phyloP scores from a whole-genome alignment of 2,888 invertebrate genomes.

The Sinohyriopsis cumingii region DNA sequence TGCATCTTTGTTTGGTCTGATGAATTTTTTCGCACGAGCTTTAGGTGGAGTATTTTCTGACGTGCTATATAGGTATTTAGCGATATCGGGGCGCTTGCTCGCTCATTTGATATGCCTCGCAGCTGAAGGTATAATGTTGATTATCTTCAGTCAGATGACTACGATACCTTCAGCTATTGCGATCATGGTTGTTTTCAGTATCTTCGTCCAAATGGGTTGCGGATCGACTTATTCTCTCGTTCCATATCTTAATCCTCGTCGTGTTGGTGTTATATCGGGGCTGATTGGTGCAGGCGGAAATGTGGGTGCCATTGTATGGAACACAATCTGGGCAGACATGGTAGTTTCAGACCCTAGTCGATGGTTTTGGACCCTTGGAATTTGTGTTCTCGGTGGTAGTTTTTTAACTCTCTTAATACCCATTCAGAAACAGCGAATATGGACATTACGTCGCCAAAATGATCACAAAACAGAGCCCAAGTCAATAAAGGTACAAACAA shows the following conservation, averaged over 20 bases:
- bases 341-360: constrained; percentile 19
- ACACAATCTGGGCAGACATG: constrained; percentile 22
- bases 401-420: constrained; percentile 10
- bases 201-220: constrained; percentile 21
- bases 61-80: background rate
- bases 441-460: background rate
- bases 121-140: constrained; percentile 24
- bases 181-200: constrained; percentile 19
- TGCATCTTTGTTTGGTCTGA: constrained; percentile 12
- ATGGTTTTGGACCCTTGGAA: constrained; percentile 26
- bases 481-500: no score
- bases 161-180: constrained; percentile 12
- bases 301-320: constrained; percentile 24
- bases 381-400: constrained; percentile 17
- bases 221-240: constrained; percentile 19
- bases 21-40: constrained; percentile 12
- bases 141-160: constrained; percentile 24
- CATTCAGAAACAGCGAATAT: constrained; percentile 14
- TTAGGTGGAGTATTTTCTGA: constrained; percentile 13
- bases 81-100: constrained; percentile 13
- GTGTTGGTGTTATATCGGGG: constrained; percentile 23
- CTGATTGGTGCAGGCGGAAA: constrained; percentile 32
- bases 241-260: constrained; percentile 2
- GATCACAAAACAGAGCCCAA: no score
- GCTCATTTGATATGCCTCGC: constrained; percentile 23